phyloP scores from a whole-genome alignment of 2,888 invertebrate genomes.

The Platerodrilus igneus region DNA sequence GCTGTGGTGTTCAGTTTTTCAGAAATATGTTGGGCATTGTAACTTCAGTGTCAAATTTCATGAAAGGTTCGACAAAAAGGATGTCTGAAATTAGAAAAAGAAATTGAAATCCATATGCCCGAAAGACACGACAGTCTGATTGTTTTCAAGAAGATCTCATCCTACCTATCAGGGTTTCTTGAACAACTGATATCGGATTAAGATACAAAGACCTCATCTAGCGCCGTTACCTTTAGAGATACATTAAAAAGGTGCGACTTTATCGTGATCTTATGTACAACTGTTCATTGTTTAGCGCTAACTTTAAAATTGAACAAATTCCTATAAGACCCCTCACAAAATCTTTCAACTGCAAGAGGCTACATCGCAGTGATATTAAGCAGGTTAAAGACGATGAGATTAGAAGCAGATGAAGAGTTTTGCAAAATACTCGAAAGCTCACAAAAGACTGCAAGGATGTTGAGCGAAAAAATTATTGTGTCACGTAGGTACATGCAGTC shows the following conservation, averaged over 20 bases:
- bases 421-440: no score
- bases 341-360: background rate
- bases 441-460: background rate
- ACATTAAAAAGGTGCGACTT: conserved; percentile 1
- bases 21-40: no score
- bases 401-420: background rate
- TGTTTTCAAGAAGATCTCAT: background rate
- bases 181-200: no score
- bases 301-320: background rate
- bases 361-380: background rate
- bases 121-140: background rate
- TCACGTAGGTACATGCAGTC: no score
- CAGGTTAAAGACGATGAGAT: background rate
- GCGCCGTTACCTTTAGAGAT: background rate
- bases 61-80: no score
- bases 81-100: no score
- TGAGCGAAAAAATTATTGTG: no score
- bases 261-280: background rate
- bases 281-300: background rate
- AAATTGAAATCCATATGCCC: background rate
- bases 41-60: no score
- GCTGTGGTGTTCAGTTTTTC: no score
- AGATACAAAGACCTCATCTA: background rate
- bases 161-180: no score
- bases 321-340: background rate